Evolutionary conservation across 2,888 invertebrate genomes (phyloP).

Genomic region (Caenorhabditis japonica): DNA sequence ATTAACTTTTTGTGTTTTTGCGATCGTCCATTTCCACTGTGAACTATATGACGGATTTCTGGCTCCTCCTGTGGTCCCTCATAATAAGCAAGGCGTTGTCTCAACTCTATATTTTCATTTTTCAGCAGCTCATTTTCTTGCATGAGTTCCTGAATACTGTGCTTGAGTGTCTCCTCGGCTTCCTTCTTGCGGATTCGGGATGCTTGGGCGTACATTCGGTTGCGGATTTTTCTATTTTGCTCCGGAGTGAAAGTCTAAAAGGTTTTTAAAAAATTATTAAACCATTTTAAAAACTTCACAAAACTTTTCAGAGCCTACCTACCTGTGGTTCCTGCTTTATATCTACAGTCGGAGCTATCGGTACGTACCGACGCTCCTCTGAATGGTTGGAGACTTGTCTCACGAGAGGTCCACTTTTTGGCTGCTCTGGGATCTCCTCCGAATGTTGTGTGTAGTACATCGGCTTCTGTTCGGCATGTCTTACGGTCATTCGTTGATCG

Average conservation of each 20-base stretch:
- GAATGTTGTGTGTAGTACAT: not conserved
- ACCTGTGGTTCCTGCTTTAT: slow-evolving; percentile 17
- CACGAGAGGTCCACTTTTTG: slow-evolving; percentile 15
- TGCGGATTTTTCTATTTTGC: slow-evolving; percentile 64
- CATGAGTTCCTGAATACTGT: slow-evolving; percentile 3
- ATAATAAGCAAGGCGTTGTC: slow-evolving; percentile 7
- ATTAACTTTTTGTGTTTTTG: slow-evolving; percentile 16
- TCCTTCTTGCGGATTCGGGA: slow-evolving; percentile 62
- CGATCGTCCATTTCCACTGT: not conserved
- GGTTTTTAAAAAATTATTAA: not conserved
- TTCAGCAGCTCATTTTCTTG: slow-evolving; percentile 20
- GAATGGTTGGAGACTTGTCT: not conserved
- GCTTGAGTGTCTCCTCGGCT: slow-evolving; percentile 22
- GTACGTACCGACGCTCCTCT: slow-evolving; percentile 13
- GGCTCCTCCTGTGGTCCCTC: slow-evolving; percentile 6
- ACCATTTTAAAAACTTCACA: not conserved
- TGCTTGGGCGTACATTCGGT: slow-evolving; percentile 69
- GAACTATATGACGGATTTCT: no score
- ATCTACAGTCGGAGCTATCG: slow-evolving; percentile 19
- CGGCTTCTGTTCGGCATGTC: not conserved
- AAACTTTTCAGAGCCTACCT: no score
- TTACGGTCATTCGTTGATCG: not conserved
- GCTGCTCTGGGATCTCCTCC: slow-evolving; percentile 1
- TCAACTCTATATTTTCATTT: slow-evolving; percentile 11
- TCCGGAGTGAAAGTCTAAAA: slow-evolving; percentile 51